Evolutionary conservation across 2,888 invertebrate species (phyloP).

Genomic region (Tortrix viridana): DNA sequence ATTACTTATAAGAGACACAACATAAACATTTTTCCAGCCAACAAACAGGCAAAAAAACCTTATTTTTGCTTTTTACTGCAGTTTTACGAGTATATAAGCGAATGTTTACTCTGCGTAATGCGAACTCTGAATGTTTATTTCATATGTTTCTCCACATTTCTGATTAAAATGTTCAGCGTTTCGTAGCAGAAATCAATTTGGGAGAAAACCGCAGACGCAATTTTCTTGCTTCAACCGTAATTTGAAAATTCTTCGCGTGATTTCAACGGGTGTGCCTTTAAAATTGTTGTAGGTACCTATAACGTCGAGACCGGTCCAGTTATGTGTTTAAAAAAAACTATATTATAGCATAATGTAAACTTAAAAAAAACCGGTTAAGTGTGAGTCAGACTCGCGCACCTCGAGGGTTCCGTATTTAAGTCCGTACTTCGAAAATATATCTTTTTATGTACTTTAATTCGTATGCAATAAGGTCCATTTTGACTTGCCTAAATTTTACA

Average conservation of each 20-base stretch:
- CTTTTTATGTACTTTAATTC: too few species aligned
- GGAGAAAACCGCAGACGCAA: conserved; percentile 26
- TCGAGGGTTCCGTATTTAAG: too few species aligned
- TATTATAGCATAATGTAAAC: too few species aligned
- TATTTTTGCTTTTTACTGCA: too few species aligned
- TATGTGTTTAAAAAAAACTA: background rate
- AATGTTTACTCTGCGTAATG: background rate
- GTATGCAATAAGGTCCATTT: too few species aligned
- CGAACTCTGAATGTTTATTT: conserved; percentile 8
- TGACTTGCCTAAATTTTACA: too few species aligned
- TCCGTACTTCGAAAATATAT: too few species aligned
- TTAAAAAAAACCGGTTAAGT: too few species aligned
- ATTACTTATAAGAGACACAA: too few species aligned
- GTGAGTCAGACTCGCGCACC: too few species aligned
- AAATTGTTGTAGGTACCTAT: conserved; percentile 19
- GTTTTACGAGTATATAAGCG: background rate
- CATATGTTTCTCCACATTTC: conserved; percentile 16
- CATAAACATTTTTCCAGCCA: too few species aligned
- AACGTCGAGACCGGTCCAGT: background rate
- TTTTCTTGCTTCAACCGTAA: conserved; percentile 25
- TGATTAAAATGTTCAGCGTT: conserved; percentile 21
- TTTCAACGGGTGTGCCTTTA: conserved; percentile 12
- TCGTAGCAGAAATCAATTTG: conserved; percentile 23
- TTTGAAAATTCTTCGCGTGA: conserved; percentile 29
- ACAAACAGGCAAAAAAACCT: too few species aligned